phyloP scores from a whole-genome alignment of 2,113 vertebrate genomes.

The Sorex araneus region DNA sequence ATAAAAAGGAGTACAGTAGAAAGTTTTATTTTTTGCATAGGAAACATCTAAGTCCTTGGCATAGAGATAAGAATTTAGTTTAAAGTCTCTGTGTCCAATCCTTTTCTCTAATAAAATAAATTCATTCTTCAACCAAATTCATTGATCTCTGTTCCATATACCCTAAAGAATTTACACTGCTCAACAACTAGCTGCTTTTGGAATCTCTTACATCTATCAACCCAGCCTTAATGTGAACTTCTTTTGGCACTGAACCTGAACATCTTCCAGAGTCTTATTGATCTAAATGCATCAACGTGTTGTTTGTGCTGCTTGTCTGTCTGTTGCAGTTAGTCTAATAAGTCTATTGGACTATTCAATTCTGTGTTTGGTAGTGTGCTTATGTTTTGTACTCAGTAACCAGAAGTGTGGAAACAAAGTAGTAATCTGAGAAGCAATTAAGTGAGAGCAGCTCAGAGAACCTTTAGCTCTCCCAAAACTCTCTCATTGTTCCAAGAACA shows the following conservation, averaged over 20 bases:
- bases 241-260: constrained; percentile 73
- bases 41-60: constrained; percentile 23
- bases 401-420: constrained; percentile 58
- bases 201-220: constrained; percentile 61
- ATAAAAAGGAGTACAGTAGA: not conserved
- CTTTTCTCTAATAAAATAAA: constrained; percentile 63
- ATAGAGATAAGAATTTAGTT: constrained; percentile 70
- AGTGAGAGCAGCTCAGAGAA: not conserved
- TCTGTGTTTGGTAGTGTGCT: constrained; percentile 38
- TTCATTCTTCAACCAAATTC: constrained; percentile 57
- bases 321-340: constrained; percentile 74
- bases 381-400: constrained; percentile 30
- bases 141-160: constrained; percentile 31
- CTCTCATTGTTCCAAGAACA: not conserved
- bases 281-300: constrained; percentile 71
- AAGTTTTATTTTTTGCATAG: constrained; percentile 46
- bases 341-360: constrained; percentile 53
- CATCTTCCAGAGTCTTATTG: constrained; percentile 75
- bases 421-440: constrained; percentile 46
- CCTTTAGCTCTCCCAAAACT: not conserved
- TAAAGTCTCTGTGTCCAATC: constrained; percentile 55
- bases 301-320: constrained; percentile 72
- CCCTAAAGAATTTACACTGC: constrained; percentile 48
- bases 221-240: constrained; percentile 64
- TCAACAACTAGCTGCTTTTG: constrained; percentile 21